Evolutionary conservation across 2,113 vertebrate species (phyloP).

Genomic region (Hippocampus abdominalis): DNA sequence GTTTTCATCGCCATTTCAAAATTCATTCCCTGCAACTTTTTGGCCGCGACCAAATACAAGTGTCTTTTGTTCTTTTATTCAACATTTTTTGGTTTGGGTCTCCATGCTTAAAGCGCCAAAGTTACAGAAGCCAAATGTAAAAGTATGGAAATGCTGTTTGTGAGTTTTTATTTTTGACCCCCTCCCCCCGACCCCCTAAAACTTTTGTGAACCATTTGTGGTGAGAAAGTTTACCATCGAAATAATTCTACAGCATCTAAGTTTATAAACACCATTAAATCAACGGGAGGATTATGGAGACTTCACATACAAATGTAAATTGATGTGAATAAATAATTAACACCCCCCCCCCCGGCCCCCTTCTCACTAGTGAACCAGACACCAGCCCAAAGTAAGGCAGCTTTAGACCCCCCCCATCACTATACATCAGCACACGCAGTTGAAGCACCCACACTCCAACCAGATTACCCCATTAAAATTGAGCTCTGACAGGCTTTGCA

Average conservation of each 20-base stretch:
- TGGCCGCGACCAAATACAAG: constrained; percentile 7
- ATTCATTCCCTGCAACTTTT: constrained; percentile 13
- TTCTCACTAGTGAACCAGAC: constrained; percentile 1
- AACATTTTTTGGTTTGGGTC: background rate
- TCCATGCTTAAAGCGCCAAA: background rate
- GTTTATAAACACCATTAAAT: background rate
- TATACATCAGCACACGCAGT: constrained; percentile 8
- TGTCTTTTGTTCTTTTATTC: background rate
- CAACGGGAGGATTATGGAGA: background rate
- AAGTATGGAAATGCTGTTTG: background rate
- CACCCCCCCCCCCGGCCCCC: background rate
- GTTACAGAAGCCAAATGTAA: background rate
- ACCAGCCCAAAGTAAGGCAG: constrained; percentile 2
- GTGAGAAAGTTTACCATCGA: background rate
- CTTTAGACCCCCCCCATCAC: constrained; percentile 3
- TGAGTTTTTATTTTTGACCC: too few relatives aligned
- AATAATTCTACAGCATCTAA: background rate
- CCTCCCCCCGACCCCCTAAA: too few relatives aligned
- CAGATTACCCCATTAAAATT: constrained; percentile 45
- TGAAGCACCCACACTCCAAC: constrained; percentile 26
- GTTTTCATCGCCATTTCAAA: constrained; percentile 34
- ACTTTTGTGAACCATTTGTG: too few relatives aligned
- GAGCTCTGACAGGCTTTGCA: constrained; percentile 38
- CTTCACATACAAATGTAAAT: background rate
- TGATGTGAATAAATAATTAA: constrained; percentile 2